phyloP scores from a whole-genome alignment of 1,140 invertebrate genomes.

The Babylonia areolata region DNA sequence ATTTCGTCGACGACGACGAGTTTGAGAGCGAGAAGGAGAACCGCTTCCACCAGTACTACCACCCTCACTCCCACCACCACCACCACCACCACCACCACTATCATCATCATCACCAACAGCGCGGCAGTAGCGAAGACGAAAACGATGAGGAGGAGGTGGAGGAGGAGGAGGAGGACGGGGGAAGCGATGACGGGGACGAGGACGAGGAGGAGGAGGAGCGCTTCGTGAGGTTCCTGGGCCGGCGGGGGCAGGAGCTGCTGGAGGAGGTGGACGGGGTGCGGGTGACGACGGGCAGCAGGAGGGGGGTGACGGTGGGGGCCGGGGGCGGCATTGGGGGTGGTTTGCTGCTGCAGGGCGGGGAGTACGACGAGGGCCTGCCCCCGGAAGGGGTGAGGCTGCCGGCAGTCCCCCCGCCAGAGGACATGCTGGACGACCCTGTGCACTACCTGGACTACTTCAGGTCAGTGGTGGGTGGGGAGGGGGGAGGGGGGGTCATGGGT shows the following conservation, averaged over 20 bases:
- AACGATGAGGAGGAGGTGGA: constrained; percentile 1
- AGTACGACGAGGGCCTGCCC: no score
- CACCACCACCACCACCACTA: background rate
- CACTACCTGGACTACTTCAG: constrained; percentile 14
- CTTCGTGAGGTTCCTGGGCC: constrained; percentile 9
- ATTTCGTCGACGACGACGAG: background rate
- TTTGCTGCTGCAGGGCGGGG: no score
- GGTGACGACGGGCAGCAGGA: background rate
- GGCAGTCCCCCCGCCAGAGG: background rate
- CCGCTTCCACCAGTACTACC: background rate
- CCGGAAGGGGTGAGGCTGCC: no score
- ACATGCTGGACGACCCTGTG: background rate
- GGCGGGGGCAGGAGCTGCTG: constrained; percentile 14
- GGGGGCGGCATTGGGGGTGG: no score
- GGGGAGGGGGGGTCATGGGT: no score
- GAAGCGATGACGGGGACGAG: no score
- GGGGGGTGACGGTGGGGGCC: no score
- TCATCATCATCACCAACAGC: background rate
- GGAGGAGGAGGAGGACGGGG: constrained; percentile 3
- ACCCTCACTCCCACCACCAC: background rate
- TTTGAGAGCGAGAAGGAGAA: constrained; percentile 38
- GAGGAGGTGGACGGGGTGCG: constrained; percentile 28
- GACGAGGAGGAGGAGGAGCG: constrained; percentile 10
- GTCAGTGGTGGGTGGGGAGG: no score
- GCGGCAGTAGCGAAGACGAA: background rate